phyloP scores from a whole-genome alignment of 2,888 invertebrate genomes.

The Hyalella azteca region DNA sequence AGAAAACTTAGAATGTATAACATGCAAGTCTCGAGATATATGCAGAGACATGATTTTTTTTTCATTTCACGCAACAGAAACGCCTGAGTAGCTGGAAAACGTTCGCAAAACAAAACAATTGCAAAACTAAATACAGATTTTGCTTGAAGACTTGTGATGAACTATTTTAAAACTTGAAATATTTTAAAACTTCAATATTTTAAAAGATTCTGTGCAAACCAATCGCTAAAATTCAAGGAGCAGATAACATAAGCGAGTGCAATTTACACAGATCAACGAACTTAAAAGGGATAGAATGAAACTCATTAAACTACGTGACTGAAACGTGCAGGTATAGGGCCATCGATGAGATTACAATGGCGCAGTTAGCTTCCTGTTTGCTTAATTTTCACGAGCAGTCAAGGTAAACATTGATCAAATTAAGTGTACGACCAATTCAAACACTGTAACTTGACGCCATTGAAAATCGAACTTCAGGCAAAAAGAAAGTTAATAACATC shows the following conservation, averaged over 20 bases:
- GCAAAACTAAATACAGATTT: too few relatives aligned
- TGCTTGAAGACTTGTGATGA: too few relatives aligned
- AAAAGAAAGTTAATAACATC: too few relatives aligned
- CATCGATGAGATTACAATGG: conserved; percentile 19
- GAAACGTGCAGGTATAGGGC: neutral
- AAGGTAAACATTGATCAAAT: neutral
- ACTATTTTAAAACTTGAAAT: too few relatives aligned
- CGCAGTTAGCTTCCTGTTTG: neutral
- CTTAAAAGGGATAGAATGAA: neutral
- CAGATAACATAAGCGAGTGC: conserved; percentile 7
- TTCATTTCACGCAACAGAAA: too few relatives aligned
- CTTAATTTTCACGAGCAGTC: conserved; percentile 14
- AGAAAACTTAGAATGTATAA: too few relatives aligned
- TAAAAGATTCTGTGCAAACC: too few relatives aligned
- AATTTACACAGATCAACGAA: neutral
- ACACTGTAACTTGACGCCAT: neutral
- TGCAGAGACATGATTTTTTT: too few relatives aligned
- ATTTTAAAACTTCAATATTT: too few relatives aligned
- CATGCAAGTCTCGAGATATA: too few relatives aligned
- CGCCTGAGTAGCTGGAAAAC: too few relatives aligned
- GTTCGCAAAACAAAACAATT: too few relatives aligned
- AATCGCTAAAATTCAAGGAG: neutral
- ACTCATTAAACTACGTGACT: conserved; percentile 7
- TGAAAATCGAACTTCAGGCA: neutral
- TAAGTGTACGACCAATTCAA: neutral